Percentiles rank a stretch among this genome's conserved stretches.
Evolutionary conservation across 2,888 invertebrate species (phyloP).

Genomic region (Thyatira batis): DNA sequence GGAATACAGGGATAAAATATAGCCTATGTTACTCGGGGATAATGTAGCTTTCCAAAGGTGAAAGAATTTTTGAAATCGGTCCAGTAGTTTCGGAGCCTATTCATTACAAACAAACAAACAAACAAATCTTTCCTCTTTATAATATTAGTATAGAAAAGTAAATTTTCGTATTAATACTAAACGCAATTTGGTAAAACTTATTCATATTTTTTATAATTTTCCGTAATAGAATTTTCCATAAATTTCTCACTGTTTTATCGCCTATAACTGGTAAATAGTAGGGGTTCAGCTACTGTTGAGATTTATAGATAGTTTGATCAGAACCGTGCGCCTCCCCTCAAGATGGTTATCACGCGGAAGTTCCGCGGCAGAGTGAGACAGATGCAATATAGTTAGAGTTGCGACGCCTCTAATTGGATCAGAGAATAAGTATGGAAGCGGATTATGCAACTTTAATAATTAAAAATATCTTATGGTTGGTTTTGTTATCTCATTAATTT

Average conservation of each 20-base stretch:
- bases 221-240: background rate
- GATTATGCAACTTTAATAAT: too few relatives aligned
- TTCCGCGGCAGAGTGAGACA: background rate
- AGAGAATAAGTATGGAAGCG: background rate
- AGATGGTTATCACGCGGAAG: constrained; percentile 1
- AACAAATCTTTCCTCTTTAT: too few relatives aligned
- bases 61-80: too few relatives aligned
- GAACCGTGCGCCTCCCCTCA: background rate
- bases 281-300: background rate
- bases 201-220: background rate
- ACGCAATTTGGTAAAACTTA: too few relatives aligned
- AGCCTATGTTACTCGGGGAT: too few relatives aligned
- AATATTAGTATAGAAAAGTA: too few relatives aligned
- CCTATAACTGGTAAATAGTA: background rate
- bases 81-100: too few relatives aligned
- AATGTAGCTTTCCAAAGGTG: too few relatives aligned
- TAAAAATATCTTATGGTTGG: background rate
- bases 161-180: too few relatives aligned
- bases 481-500: too few relatives aligned
- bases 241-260: background rate
- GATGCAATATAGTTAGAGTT: background rate
- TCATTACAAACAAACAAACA: too few relatives aligned
- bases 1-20: too few relatives aligned
- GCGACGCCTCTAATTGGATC: background rate
- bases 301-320: constrained; percentile 2